Conservation (phyloP, 2,888 invertebrate species). For the Mythimna albipuncta region DNA sequence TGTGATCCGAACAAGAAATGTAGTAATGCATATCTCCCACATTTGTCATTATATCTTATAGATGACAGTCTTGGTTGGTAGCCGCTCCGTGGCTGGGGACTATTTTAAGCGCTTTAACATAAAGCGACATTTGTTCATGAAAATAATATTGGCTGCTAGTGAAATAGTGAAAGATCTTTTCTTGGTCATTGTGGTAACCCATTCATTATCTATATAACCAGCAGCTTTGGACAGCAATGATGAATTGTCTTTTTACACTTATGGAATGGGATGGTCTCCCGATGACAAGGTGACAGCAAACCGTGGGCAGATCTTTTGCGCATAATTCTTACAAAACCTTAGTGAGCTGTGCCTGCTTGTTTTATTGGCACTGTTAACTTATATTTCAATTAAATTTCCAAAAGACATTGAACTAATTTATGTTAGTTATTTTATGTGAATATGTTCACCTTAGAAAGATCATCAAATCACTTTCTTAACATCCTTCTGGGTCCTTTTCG, state of each 20-base stretch:
- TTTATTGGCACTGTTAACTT: background rate
- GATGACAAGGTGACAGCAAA: too few species aligned
- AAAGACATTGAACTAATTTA: background rate
- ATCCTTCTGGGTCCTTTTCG: too few species aligned
- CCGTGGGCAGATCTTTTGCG: too few species aligned
- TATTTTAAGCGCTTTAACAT: background rate
- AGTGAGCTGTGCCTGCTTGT: background rate
- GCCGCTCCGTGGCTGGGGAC: background rate
- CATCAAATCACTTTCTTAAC: too few species aligned
- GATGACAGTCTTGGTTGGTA: background rate
- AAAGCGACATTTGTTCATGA: too few species aligned
- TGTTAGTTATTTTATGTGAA: background rate
- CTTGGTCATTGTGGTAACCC: background rate
- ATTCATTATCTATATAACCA: background rate
- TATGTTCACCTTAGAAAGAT: constrained; percentile 22
- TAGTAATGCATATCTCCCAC: too few species aligned
- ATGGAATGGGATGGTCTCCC: too few species aligned
- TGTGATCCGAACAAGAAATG: background rate
- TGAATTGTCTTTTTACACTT: too few species aligned
- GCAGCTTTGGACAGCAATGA: background rate
- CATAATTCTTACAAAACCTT: background rate
- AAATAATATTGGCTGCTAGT: background rate
- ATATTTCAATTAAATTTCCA: background rate
- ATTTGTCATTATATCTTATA: background rate
- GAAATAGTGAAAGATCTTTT: too few species aligned